These are phyloP conservation scores for Argynnis bischoffii DNA, from an alignment of 2,888 invertebrate species.

Conservation along the genomic window DNA sequence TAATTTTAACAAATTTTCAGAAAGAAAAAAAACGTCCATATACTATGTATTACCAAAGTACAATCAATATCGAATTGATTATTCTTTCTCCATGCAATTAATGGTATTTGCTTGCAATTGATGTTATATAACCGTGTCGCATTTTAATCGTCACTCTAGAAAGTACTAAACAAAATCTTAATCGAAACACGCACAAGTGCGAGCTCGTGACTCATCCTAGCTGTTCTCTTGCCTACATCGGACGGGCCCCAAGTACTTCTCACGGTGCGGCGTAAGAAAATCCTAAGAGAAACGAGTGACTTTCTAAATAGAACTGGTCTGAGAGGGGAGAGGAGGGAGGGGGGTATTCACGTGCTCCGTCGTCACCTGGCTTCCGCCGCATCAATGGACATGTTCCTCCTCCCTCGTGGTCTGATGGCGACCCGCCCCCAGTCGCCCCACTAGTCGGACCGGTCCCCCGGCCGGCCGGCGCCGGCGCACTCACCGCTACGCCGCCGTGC, in stretches of 20 bases:
- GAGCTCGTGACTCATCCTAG: not conserved
- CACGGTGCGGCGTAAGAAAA: constrained; percentile 24
- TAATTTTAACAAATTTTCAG: too few relatives aligned
- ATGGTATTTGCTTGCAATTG: not conserved
- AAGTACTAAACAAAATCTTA: not conserved
- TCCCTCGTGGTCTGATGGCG: constrained; percentile 33
- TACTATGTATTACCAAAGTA: not conserved
- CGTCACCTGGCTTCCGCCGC: constrained; percentile 18
- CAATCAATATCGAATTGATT: not conserved
- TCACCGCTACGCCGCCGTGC: not conserved
- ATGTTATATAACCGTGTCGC: not conserved
- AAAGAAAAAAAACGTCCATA: too few relatives aligned
- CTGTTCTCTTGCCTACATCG: not conserved
- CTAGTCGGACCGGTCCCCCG: constrained; percentile 15
- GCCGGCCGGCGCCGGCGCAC: not conserved
- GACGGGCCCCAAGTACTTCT: not conserved
- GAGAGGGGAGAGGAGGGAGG: constrained; percentile 2
- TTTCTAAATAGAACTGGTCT: constrained; percentile 35
- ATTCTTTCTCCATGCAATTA: too few relatives aligned
- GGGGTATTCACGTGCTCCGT: constrained; percentile 24
- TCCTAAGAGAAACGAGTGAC: constrained; percentile 34
- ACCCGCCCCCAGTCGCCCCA: constrained; percentile 30
- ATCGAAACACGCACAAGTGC: not conserved
- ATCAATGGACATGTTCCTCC: constrained; percentile 46
- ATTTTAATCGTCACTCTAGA: not conserved